These are phyloP conservation scores for Chrysodeixis includens DNA, from an alignment of 2,888 invertebrate species.

Conservation along the genomic window DNA sequence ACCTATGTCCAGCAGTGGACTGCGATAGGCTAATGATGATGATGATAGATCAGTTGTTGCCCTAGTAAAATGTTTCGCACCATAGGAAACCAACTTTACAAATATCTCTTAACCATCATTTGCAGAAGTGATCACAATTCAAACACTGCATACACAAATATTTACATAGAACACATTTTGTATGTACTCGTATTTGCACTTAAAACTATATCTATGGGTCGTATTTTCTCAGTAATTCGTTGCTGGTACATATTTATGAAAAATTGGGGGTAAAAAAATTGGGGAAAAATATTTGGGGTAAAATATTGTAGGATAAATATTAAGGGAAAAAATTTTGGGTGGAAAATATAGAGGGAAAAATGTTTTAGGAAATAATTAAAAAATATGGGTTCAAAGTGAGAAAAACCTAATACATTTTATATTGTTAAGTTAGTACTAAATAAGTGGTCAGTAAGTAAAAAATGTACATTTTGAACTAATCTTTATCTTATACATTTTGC, in stretches of 20 bases:
- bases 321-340: background rate
- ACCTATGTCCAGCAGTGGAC: too few species aligned
- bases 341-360: too few species aligned
- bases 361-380: too few species aligned
- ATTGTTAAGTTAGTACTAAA: too few species aligned
- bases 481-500: background rate
- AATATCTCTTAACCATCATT: background rate
- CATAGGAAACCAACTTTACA: too few species aligned
- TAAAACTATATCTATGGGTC: slow-evolving; percentile 37
- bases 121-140: slow-evolving; percentile 10
- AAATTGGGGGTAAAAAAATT: too few species aligned
- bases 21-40: too few species aligned
- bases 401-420: too few species aligned
- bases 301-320: background rate
- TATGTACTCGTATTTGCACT: slow-evolving; percentile 50
- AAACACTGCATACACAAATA: slow-evolving; percentile 28
- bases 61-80: too few species aligned
- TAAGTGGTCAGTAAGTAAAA: background rate
- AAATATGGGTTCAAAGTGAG: too few species aligned
- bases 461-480: slow-evolving; percentile 1
- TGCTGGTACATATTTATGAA: slow-evolving; percentile 31
- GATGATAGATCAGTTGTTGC: too few species aligned
- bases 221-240: slow-evolving; percentile 47
- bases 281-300: too few species aligned
- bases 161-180: slow-evolving; percentile 53